Base-by-base conservation (phyloP, 2,888 invertebrate genomes). In the Melangyna quadrimaculata region DNA sequence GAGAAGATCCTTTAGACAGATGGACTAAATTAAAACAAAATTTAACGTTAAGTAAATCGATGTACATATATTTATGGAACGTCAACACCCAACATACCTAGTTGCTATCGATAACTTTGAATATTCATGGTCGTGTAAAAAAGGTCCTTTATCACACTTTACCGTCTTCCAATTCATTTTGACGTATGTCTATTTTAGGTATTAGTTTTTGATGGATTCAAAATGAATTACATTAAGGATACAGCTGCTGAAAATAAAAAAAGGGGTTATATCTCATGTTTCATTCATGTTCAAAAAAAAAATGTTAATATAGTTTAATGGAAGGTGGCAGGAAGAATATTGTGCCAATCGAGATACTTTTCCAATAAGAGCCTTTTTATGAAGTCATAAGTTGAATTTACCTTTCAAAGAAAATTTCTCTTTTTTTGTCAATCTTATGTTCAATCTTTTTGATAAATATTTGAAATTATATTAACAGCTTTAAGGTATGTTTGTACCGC, bases 81-180 rank as follows among this genome's bases (percentile, higher is more conserved):
- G n/a, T n/a, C n/a, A n/a, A n/a, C n/a, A n/a, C n/a, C n/a, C n/a
- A n/a, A n/a, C n/a, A 48, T 80, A 75, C 45, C 59, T 84, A 59
- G 8, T 55, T 57, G 71, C n/a, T 69, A 81, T 81, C 77, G 77
- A 81, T 86, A 75, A 63, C 75, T 81, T 78, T 86, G 86, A 86
- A 86, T 86, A 86, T 86, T 77, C 86, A 86, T 86, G 75, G 22
- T 24, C 3, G 43, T 19, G 61, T 10, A 48, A 51, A 57, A 63
- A 24, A 55, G 43, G 29, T 65, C 57, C 35, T 19, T 37, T 29
- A 35, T 9, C 14, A n/a, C 32, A 71, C 79, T 75, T 63, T 51
- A 53, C 59, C 61, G 35, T 63, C 69, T 65, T 57, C 37, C 67
- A 75, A 72, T 80, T 43, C 67, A 51, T 32, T 80, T 80, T 77